Evolutionary conservation across 2,797 vertebrate species (phyloP).

Genomic region (Lepilemur septentrionalis): DNA sequence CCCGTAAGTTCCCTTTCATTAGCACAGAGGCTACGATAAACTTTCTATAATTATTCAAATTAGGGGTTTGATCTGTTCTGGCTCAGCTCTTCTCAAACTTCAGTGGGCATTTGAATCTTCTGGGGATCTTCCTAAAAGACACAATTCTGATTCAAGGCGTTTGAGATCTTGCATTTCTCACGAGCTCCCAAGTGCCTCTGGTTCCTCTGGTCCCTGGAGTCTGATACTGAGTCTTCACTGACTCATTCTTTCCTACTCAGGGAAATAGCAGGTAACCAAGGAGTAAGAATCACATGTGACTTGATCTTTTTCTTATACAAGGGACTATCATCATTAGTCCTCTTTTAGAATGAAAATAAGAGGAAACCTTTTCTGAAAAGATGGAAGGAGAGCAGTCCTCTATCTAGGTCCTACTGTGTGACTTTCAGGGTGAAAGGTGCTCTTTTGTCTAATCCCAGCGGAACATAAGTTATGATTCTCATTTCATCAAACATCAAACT

Average conservation of each 20-base stretch:
- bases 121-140: neutral
- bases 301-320: neutral
- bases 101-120: neutral
- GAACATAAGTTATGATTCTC: neutral
- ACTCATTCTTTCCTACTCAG: neutral
- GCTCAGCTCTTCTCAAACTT: neutral
- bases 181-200: neutral
- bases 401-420: neutral
- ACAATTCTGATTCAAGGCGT: neutral
- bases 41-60: neutral
- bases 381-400: neutral
- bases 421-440: neutral
- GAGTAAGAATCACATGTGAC: neutral
- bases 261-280: neutral
- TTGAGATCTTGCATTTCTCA: neutral
- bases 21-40: neutral
- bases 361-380: neutral
- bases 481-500: neutral
- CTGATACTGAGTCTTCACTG: neutral
- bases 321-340: neutral
- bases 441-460: neutral
- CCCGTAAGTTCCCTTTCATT: neutral
- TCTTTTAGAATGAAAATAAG: neutral
- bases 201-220: neutral
- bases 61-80: neutral